These are phyloP conservation scores for Orchestia grillus DNA, from an alignment of 1,140 invertebrate species.

Conservation along the genomic window DNA sequence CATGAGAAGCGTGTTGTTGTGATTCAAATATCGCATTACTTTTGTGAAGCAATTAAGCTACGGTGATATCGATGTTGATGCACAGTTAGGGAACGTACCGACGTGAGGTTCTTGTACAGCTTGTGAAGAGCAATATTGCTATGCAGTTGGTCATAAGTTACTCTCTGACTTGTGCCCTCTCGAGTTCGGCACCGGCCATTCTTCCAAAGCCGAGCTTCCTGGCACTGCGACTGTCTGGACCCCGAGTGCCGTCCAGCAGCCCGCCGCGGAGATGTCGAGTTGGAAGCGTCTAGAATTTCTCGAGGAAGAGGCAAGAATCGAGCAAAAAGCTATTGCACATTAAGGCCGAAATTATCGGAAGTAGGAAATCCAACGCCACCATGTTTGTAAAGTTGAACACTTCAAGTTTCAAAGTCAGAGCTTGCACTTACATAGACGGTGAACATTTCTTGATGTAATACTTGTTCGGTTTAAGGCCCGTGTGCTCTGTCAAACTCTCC, in stretches of 20 bases:
- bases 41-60: not conserved
- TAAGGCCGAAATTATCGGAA: not conserved
- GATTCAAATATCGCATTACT: not conserved
- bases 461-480: not conserved
- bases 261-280: not conserved
- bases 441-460: not conserved
- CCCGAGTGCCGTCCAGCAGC: not conserved
- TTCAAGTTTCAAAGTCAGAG: not conserved
- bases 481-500: too few species aligned
- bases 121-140: not conserved
- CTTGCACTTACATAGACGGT: not conserved
- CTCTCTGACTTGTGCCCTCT: not conserved
- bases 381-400: not conserved
- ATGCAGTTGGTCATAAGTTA: constrained; percentile 35
- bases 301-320: not conserved
- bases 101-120: not conserved
- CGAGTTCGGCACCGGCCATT: not conserved
- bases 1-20: constrained; percentile 44
- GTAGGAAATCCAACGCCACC: not conserved
- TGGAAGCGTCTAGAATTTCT: not conserved
- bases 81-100: not conserved
- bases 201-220: not conserved
- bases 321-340: not conserved
- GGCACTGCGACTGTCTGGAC: not conserved
- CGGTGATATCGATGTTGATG: not conserved